A percentile compares a stretch with the other conserved stretches of the same genome.
phyloP scores from a whole-genome alignment of 53 echinoderm and acorn worm genomes.

The Temnopleurus reevesii region DNA sequence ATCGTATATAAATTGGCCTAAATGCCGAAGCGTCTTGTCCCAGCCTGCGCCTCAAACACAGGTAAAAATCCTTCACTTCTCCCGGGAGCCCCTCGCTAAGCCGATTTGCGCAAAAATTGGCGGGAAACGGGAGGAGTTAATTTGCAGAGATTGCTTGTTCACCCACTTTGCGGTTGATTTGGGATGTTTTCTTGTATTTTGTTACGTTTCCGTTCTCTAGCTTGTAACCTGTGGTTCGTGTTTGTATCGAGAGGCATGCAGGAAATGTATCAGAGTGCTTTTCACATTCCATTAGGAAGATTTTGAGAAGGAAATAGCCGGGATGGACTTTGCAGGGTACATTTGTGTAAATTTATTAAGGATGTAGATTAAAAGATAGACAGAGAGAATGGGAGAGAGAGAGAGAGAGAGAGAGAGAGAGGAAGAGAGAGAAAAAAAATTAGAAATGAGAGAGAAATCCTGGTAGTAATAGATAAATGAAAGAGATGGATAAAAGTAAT shows the following conservation, averaged over 20 bases:
- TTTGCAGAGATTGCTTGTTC: conserved; percentile 23
- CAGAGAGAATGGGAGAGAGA: not conserved
- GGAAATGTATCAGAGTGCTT: not conserved
- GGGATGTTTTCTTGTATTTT: not conserved
- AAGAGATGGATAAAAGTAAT: not conserved
- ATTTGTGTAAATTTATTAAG: not conserved
- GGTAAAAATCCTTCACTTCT: not conserved
- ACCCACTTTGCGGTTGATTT: not conserved
- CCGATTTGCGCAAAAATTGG: conserved; percentile 33
- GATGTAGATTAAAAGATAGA: not conserved
- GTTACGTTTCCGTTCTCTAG: not conserved
- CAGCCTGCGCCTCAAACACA: not conserved
- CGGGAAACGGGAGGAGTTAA: conserved; percentile 25
- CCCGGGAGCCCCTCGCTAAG: not conserved
- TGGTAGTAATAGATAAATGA: not conserved
- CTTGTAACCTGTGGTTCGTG: not conserved
- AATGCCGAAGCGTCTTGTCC: not conserved
- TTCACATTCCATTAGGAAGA: not conserved
- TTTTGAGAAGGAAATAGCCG: not conserved
- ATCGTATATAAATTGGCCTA: conserved; percentile 11
- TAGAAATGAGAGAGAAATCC: not conserved
- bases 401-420: not conserved
- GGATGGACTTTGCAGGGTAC: not conserved
- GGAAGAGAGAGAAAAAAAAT: not conserved
- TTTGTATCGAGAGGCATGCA: not conserved